Base-by-base conservation (phyloP, 2,888 invertebrate species). In the Panopea generosa region DNA sequence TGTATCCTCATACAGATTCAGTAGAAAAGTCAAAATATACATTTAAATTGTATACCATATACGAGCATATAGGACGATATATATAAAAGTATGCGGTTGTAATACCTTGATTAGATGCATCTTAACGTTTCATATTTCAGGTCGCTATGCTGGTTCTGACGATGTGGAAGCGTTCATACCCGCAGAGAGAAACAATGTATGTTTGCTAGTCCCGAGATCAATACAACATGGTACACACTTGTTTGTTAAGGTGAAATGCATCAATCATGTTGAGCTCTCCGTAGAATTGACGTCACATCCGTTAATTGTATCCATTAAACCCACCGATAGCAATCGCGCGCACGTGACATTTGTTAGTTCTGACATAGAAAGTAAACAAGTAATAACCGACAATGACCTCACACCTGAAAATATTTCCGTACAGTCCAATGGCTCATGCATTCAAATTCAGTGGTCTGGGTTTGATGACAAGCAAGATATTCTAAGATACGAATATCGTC, bases 211-310 rank as follows among this genome's bases (percentile, higher is more conserved):
- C 14, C 9, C 45, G 2, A 7, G 68, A 3, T 2, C 29, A 2
- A 26, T 69, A 0, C 4, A 50, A 38, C 69, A 75, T 29, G 69
- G 74, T 4, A 59, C 57, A 6, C 47, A 2, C 4, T 27, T 63
- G 2, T 55, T 27, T 29, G 63, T 53, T n/a, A 65, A 29, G 9
- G 55, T 75, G 22, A 68, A 67, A 24, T 75, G 74, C 60, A 38
- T 69, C 0, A 75, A 75, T 49, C 53, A 53, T 11, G 43, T 75
- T 20, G 69, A 69, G 65, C 27, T 75, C 1, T 2, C 29, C 14
- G 53, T 65, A 4, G 26, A 43, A 6, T 26, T 24, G 18, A 27
- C 52, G 16, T 47, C 63, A 14, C 24, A 52, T 11, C 20, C 20
- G 24, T n/a, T 65, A 2, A 40, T 29, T 16, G 56, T 75, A 3